Base-by-base conservation (phyloP, 2,888 invertebrate species). In the Agrotis puta region DNA sequence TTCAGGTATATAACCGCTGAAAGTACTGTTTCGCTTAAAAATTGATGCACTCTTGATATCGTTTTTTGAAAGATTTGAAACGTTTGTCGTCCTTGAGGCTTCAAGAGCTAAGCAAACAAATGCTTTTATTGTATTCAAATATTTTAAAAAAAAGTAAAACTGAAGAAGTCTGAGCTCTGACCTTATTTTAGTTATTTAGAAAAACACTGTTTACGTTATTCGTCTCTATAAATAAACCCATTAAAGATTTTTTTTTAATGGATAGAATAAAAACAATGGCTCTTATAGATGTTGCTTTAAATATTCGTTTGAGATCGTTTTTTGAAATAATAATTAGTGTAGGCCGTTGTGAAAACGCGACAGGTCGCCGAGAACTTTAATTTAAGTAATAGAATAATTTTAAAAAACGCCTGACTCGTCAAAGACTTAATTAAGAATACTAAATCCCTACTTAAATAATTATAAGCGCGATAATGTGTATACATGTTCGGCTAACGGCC, bases 1-100 rank as follows among this genome's bases (percentile, higher is more conserved):
- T 71, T 65, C 56, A 58, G 66, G 13, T 66, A 66, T 61, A 65
- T 20, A 74, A 63, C 14, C 48, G 22, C 53, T 64, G 18, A 61
- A 57, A n/a, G 50, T 53, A 57, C 56, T 22, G 18, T 53, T 54
- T 39, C 39, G 20, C 16, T 75, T 53, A 50, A 77, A 76, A 70
- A 64, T 22, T 13, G 0, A 53, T 45, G 43, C 27, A n/a, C 24
- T 50, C 16, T 64, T 45, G 24, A 45, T 64, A 59, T 45, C 18
- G 11, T 56, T 58, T 61, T 47, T 63, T 43, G 13, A 13, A 53
- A 5, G 33, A 33, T 14, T 22, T 13, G 16, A 56, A 18, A 39
- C 9, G 43, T 45, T 57, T 71, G 48, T 56, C 11, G 14, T 2
- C 22, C 20, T n/a, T 7, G 5, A 54, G 20, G 16, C 70, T 47